Percentiles rank a stretch among this genome's conserved stretches.
Conservation (phyloP, 2,888 invertebrate genomes). For the Philereme vetulata region DNA sequence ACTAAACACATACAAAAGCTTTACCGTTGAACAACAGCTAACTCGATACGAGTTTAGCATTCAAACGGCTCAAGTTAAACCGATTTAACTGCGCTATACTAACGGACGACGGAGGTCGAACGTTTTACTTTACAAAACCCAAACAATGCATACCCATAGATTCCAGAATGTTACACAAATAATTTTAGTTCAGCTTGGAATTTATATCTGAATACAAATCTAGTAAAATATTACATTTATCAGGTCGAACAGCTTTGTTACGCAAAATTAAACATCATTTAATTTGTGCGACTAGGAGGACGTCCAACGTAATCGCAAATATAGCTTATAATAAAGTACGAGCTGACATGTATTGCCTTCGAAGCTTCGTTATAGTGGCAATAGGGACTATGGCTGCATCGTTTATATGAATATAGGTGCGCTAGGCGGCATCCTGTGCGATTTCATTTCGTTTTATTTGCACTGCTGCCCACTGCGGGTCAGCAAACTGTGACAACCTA, state of each 20-base stretch:
- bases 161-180: background rate
- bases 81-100: constrained; percentile 52
- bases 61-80: constrained; percentile 58
- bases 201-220: constrained; percentile 1
- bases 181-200: background rate
- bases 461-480: constrained; percentile 48
- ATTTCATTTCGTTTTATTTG: constrained; percentile 66
- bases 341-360: constrained; percentile 55
- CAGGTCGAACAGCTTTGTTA: background rate
- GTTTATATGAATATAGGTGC: constrained; percentile 47
- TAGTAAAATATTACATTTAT: constrained; percentile 13
- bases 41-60: constrained; percentile 57
- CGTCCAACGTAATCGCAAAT: constrained; percentile 41
- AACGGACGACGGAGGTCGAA: constrained; percentile 36
- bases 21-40: constrained; percentile 56
- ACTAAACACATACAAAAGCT: constrained; percentile 62
- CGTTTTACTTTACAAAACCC: constrained; percentile 19
- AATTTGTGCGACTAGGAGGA: constrained; percentile 25
- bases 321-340: constrained; percentile 50
- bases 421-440: constrained; percentile 47
- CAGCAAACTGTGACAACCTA: constrained; percentile 52
- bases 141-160: background rate
- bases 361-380: constrained; percentile 54
- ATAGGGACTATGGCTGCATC: constrained; percentile 48
- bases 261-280: background rate